phyloP scores from a whole-genome alignment of 2,113 vertebrate species.

The Halcyon senegalensis region DNA sequence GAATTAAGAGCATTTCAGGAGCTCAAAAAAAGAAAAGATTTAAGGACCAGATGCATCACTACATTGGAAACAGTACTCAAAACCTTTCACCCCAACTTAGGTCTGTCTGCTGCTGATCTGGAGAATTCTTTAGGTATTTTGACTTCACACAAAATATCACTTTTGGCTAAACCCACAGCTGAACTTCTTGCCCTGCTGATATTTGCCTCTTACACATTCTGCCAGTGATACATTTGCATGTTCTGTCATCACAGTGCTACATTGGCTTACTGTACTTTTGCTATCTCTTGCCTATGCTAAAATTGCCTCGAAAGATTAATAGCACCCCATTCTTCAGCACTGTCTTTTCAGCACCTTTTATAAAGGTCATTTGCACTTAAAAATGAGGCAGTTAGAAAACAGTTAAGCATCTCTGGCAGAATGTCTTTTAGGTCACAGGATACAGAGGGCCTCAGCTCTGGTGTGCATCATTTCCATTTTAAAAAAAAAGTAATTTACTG shows the following conservation, averaged over 20 bases:
- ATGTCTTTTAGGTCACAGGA: conserved; percentile 25
- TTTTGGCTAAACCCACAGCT: background rate
- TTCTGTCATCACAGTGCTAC: background rate
- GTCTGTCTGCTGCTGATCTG: background rate
- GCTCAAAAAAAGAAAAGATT: background rate
- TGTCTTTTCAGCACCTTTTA: conserved; percentile 48
- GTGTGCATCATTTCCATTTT: background rate
- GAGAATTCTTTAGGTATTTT: background rate
- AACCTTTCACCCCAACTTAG: background rate
- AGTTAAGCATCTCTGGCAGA: conserved; percentile 29
- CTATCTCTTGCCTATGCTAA: background rate
- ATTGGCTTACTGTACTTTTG: background rate
- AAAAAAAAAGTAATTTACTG: background rate
- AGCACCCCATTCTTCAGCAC: conserved; percentile 9
- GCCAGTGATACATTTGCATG: background rate
- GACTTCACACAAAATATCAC: background rate
- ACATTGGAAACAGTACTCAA: background rate
- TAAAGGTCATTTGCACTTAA: background rate
- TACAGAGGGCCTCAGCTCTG: background rate
- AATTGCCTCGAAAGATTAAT: background rate
- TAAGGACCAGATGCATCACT: background rate
- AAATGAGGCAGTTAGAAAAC: conserved; percentile 35
- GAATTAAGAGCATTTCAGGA: background rate
- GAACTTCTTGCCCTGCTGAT: background rate
- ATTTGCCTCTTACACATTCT: background rate